Evolutionary conservation across 1,140 invertebrate species (phyloP).

Genomic region (Gryon sp.): DNA sequence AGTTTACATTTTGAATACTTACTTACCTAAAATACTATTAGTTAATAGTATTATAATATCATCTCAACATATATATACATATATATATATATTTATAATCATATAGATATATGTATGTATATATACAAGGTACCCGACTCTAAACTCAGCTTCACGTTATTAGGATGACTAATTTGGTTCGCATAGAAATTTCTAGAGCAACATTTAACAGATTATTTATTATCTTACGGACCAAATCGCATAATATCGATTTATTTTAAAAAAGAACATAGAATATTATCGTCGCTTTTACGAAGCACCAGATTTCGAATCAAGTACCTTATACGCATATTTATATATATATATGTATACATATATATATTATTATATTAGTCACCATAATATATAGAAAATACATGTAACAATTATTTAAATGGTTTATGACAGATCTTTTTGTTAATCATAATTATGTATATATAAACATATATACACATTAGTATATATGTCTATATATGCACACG

Average conservation of each 20-base stretch:
- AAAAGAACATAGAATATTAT: slow-evolving; percentile 29
- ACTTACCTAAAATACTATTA: slow-evolving; percentile 76
- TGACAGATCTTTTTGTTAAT: slow-evolving; percentile 70
- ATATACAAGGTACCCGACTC: slow-evolving; percentile 46
- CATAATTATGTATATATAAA: slow-evolving; percentile 65
- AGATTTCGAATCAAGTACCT: slow-evolving; percentile 43
- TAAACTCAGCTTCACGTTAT: slow-evolving; percentile 12
- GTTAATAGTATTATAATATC: slow-evolving; percentile 76
- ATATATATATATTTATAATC: slow-evolving; percentile 53
- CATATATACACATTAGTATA: slow-evolving; percentile 60
- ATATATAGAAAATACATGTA: slow-evolving; percentile 79
- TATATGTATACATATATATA: slow-evolving; percentile 47
- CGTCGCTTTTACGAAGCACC: slow-evolving; percentile 7
- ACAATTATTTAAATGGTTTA: slow-evolving; percentile 79
- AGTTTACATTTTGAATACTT: slow-evolving; percentile 64
- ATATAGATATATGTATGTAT: slow-evolving; percentile 37
- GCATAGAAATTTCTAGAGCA: slow-evolving; percentile 28
- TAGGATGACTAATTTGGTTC: slow-evolving; percentile 21
- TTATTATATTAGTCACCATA: slow-evolving; percentile 68
- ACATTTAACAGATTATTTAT: slow-evolving; percentile 16
- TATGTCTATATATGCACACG: slow-evolving; percentile 66
- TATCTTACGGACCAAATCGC: slow-evolving; percentile 1
- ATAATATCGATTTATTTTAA: slow-evolving; percentile 16
- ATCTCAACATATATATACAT: slow-evolving; percentile 74
- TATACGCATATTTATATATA: slow-evolving; percentile 39